Conservation (phyloP, 2,888 invertebrate species). For the Cerastis leucographa region DNA sequence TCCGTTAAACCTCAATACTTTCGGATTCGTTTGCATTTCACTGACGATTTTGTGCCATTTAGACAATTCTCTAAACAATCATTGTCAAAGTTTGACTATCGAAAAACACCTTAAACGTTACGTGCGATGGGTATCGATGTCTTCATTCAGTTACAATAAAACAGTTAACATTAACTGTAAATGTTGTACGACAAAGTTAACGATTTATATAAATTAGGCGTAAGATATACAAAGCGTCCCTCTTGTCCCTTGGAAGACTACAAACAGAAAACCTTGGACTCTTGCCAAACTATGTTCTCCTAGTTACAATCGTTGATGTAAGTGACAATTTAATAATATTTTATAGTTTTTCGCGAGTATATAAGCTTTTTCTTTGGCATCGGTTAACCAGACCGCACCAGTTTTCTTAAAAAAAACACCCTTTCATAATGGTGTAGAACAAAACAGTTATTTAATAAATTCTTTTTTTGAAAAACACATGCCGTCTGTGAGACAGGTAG, state of each 20-base stretch:
- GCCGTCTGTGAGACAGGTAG: neutral
- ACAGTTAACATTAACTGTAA: slow-evolving; percentile 20
- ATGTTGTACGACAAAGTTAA: slow-evolving; percentile 28
- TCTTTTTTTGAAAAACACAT: neutral
- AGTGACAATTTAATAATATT: slow-evolving; percentile 63
- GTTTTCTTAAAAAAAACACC: neutral
- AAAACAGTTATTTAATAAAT: neutral
- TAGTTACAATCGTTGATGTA: slow-evolving; percentile 65
- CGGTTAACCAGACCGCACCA: neutral
- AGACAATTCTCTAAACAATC: neutral
- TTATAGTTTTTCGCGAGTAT: slow-evolving; percentile 14
- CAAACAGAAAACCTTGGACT: slow-evolving; percentile 71
- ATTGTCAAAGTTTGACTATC: neutral
- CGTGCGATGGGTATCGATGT: neutral
- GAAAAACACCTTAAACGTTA: neutral
- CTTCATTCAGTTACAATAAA: slow-evolving; percentile 18
- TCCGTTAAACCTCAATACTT: neutral
- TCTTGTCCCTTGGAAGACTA: slow-evolving; percentile 43
- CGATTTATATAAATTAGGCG: slow-evolving; percentile 38
- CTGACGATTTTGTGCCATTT: neutral
- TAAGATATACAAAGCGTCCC: slow-evolving; percentile 45
- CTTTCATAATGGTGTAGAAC: neutral
- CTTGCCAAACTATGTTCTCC: slow-evolving; percentile 70
- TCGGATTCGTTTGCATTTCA: neutral
- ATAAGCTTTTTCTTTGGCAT: neutral